Conservation (phyloP, 2,797 vertebrate genomes). For the Takifugu rubripes region DNA sequence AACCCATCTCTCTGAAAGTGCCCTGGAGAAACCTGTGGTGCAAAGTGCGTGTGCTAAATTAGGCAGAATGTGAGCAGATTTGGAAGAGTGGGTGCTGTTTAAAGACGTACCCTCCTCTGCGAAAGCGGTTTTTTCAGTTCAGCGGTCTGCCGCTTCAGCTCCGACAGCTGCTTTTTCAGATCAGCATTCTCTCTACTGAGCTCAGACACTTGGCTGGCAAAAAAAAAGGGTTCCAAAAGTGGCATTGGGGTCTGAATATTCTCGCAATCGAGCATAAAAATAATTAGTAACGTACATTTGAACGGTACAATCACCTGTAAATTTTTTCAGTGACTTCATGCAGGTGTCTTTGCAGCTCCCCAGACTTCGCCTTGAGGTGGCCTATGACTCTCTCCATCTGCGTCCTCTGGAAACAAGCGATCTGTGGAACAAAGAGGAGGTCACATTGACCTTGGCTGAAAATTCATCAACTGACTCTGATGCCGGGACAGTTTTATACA, state of each 20-base stretch:
- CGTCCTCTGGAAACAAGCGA: constrained; percentile 80
- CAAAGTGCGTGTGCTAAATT: constrained; percentile 3
- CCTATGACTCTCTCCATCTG: constrained; percentile 77
- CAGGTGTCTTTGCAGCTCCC: constrained; percentile 74
- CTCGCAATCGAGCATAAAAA: neutral
- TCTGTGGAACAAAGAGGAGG: constrained; percentile 64
- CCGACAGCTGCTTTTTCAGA: constrained; percentile 76
- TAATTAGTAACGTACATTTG: neutral
- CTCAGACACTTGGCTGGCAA: constrained; percentile 75
- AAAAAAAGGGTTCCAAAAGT: constrained; percentile 4
- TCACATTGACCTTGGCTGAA: neutral
- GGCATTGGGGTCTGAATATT: neutral
- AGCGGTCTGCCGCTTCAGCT: constrained; percentile 76
- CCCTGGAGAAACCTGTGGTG: constrained; percentile 68
- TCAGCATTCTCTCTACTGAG: constrained; percentile 80
- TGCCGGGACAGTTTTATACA: constrained; percentile 4
- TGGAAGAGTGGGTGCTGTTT: neutral
- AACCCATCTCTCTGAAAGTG: constrained; percentile 61
- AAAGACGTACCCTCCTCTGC: constrained; percentile 77
- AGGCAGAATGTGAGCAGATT: neutral
- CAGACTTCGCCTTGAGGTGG: constrained; percentile 77
- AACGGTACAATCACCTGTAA: constrained; percentile 61
- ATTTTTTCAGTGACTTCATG: constrained; percentile 72
- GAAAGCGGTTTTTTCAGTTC: constrained; percentile 84
- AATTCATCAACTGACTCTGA: constrained; percentile 21